Base-by-base conservation (phyloP, 2,888 invertebrate species). In the Chrysolina oricalcia region DNA sequence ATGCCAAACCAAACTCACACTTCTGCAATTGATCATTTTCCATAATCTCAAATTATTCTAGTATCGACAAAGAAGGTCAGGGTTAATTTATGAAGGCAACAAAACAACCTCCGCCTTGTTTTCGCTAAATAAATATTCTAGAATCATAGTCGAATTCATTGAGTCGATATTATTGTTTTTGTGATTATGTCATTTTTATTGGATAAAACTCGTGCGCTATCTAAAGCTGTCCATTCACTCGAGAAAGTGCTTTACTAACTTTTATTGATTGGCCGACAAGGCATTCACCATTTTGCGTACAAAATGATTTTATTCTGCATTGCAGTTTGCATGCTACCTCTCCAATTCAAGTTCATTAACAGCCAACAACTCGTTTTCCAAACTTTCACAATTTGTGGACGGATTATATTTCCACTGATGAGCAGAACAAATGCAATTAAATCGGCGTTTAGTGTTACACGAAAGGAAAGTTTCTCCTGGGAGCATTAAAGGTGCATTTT, bases 341-440 rank as follows among this genome's bases (percentile, higher is more conserved):
- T 15, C 11, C 53, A 21, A 53, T 21, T 53, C 53, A 53, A 53
- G 53, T 21, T 53, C 53, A 53, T 53, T 53, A 53, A 53, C 23
- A 53, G 1, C 17, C 9, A 17, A 10, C 17, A 48, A n/a, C 17
- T 8, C 11, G 17, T 17, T 11, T 53, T 9, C 19, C 11, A 53
- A 53, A 53, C 53, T 53, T 53, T 53, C 53, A 53, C 53, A 53
- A 53, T 53, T 53, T 23, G 5, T 19, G 3, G 53, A 21, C 4
- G 53, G 11, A 53, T 53, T 21, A 48, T 48, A 21, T 21, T 53
- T 21, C 13, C 53, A 19, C 53, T 53, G 21, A 53, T 53, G 53
- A 53, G 53, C 53, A 50, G 8, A 23, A 67, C 19, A 19, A 59
- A 43, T 21, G 21, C 27, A 72, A 63, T 23, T 53, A 50, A 21